Conservation (phyloP, 1,140 invertebrate species). For the Macrosteles quadrilineatus region DNA sequence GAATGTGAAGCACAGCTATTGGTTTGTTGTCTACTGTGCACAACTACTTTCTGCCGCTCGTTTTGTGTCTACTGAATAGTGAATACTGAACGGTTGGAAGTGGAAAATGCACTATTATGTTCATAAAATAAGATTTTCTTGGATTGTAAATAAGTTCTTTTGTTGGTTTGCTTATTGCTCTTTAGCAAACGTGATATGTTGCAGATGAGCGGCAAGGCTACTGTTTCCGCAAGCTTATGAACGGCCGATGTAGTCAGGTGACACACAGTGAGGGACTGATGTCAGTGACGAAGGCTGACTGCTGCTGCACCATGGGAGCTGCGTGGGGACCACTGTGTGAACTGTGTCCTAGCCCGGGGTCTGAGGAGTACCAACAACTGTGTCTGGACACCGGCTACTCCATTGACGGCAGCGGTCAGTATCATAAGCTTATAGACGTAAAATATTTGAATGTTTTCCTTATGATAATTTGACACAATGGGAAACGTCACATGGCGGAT, state of each 20-base stretch:
- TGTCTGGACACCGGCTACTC: slow-evolving; percentile 74
- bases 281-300: slow-evolving; percentile 70
- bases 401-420: slow-evolving; percentile 66
- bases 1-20: no score
- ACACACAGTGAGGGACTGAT: slow-evolving; percentile 56
- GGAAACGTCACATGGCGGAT: no score
- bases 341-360: slow-evolving; percentile 70
- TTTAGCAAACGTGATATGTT: no score
- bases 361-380: slow-evolving; percentile 70
- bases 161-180: no score
- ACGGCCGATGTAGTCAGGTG: slow-evolving; percentile 60
- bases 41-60: no score
- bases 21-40: no score
- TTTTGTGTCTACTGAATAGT: no score
- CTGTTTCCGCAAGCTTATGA: slow-evolving; percentile 74
- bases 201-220: slow-evolving; percentile 73
- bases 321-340: slow-evolving; percentile 87
- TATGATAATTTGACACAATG: no score
- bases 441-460: neutral
- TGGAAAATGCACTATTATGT: no score
- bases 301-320: slow-evolving; percentile 85
- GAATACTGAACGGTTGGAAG: no score
- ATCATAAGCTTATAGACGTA: slow-evolving; percentile 5
- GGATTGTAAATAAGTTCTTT: no score
- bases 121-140: no score